Evolutionary conservation across 2,113 vertebrate genomes (phyloP).

Genomic region (Gobius niger): DNA sequence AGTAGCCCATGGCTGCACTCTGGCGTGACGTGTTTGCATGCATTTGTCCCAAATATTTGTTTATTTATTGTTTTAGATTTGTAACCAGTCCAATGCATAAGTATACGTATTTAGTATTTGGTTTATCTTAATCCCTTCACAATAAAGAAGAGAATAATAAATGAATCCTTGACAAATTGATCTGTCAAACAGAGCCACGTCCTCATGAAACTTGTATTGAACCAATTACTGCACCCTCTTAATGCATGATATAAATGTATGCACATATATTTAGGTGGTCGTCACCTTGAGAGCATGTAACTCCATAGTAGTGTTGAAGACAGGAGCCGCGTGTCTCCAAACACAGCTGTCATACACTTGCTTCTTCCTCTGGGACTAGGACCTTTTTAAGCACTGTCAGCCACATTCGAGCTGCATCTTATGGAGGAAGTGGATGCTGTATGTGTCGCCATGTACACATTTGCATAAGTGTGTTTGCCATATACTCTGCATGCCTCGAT

Average conservation of each 20-base stretch:
- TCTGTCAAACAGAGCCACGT: slow-evolving; percentile 32
- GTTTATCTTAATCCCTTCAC: neutral
- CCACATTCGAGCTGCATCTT: slow-evolving; percentile 23
- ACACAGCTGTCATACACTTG: slow-evolving; percentile 21
- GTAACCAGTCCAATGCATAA: too few species aligned
- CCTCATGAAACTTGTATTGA: slow-evolving; percentile 31
- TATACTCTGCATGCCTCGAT: neutral
- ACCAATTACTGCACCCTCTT: slow-evolving; percentile 46
- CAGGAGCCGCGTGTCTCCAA: slow-evolving; percentile 16
- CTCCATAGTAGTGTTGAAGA: slow-evolving; percentile 24
- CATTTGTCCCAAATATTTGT: too few species aligned
- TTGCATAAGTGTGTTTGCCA: neutral
- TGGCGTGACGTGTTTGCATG: too few species aligned
- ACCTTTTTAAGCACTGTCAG: slow-evolving; percentile 23
- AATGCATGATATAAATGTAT: slow-evolving; percentile 55
- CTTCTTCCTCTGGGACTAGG: neutral
- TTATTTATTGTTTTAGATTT: too few species aligned
- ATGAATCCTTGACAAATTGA: slow-evolving; percentile 17
- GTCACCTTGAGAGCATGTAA: slow-evolving; percentile 27
- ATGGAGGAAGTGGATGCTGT: slow-evolving; percentile 13
- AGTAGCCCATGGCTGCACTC: too few species aligned
- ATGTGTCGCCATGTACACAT: slow-evolving; percentile 1
- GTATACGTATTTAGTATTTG: neutral
- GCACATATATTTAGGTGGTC: slow-evolving; percentile 56
- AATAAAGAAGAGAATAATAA: slow-evolving; percentile 3